Conservation (phyloP, 2,797 vertebrate genomes). For the Sebastiscus tertius region DNA sequence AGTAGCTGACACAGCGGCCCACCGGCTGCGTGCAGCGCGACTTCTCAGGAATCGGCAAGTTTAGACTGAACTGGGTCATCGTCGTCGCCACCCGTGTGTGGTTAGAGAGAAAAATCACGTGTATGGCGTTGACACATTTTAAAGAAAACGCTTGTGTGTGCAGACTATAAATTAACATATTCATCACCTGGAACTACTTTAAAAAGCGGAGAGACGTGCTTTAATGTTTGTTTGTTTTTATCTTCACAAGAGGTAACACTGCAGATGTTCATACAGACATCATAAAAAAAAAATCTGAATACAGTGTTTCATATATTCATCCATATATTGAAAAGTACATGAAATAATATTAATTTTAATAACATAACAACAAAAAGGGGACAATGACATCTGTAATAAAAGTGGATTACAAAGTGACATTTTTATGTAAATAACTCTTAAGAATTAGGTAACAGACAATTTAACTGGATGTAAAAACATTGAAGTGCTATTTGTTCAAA, state of each 20-base stretch:
- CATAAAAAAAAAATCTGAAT: conserved; percentile 81
- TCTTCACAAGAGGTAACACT: conserved; percentile 86
- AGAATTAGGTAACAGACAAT: conserved; percentile 92
- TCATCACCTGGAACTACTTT: background rate
- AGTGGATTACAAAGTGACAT: conserved; percentile 90
- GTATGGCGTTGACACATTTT: conserved; percentile 29
- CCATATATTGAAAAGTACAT: conserved; percentile 89
- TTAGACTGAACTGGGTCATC: conserved; percentile 61
- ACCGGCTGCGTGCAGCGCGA: conserved; percentile 14
- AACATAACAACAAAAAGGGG: conserved; percentile 79
- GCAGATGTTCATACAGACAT: conserved; percentile 88
- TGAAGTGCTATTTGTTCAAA: conserved; percentile 95
- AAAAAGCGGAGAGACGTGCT: conserved; percentile 28
- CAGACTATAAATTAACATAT: background rate
- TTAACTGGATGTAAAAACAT: conserved; percentile 94
- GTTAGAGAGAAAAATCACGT: conserved; percentile 28
- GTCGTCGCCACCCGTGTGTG: conserved; percentile 8
- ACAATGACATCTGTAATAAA: conserved; percentile 85
- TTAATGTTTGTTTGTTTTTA: conserved; percentile 75
- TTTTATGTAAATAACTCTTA: conserved; percentile 88
- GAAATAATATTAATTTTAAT: conserved; percentile 87
- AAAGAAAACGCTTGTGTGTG: background rate
- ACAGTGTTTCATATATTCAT: conserved; percentile 84
- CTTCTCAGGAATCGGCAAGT: conserved; percentile 49
- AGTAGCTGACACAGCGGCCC: conserved; percentile 56